Conservation (phyloP, 2,113 vertebrate species). For the Hassar affinis region DNA sequence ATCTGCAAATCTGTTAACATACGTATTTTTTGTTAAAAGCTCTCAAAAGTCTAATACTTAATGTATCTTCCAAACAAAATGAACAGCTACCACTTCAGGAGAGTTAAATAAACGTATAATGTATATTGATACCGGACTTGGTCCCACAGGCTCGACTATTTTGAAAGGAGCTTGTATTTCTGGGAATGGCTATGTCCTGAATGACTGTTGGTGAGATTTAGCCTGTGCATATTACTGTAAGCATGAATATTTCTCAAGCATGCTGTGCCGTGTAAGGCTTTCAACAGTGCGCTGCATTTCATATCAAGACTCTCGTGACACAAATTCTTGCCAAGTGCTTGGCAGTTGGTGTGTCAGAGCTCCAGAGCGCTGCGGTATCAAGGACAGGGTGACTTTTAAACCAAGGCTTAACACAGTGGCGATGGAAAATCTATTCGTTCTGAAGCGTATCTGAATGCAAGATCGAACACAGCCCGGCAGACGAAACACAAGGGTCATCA, state of each 20-base stretch:
- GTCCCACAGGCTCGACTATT: background rate
- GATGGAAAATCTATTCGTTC: constrained; percentile 32
- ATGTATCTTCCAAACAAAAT: no score
- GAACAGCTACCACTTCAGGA: no score
- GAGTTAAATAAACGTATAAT: no score
- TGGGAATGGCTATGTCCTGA: background rate
- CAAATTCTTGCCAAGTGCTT: background rate
- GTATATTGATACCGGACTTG: background rate
- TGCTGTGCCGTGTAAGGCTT: background rate
- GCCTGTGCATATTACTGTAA: background rate
- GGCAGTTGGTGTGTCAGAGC: background rate
- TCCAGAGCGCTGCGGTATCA: constrained; percentile 20
- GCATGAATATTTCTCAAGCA: background rate
- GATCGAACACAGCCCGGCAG: constrained; percentile 26
- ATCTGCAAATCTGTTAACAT: no score
- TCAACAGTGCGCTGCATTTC: background rate
- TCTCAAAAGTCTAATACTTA: no score
- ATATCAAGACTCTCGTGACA: background rate
- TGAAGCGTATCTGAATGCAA: constrained; percentile 15
- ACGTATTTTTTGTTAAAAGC: no score
- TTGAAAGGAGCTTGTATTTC: background rate
- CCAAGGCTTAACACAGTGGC: background rate
- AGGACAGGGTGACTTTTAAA: constrained; percentile 22
- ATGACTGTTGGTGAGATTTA: background rate
- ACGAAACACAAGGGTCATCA: constrained; percentile 9